Evolutionary conservation across 2,888 invertebrate genomes (phyloP).

Genomic region (Calameuta pallipes): DNA sequence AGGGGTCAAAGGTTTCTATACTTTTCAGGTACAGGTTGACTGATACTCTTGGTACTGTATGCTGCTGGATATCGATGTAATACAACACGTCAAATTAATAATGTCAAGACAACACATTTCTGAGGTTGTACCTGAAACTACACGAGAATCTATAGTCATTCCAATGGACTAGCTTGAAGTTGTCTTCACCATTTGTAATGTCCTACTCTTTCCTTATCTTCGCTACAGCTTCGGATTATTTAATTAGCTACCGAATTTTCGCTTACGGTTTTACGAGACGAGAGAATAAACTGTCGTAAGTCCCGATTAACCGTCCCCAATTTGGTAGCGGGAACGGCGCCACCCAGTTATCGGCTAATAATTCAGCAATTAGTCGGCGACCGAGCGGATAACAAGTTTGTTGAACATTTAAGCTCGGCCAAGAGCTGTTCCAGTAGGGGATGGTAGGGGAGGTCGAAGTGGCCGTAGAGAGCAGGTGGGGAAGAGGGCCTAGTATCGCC

Average conservation of each 20-base stretch:
- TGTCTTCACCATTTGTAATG: neutral
- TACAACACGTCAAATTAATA: neutral
- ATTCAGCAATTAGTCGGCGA: constrained; percentile 39
- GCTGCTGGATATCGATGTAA: neutral
- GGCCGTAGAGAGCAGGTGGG: constrained; percentile 11
- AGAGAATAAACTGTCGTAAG: neutral
- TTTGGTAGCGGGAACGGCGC: neutral
- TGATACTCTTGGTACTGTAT: neutral
- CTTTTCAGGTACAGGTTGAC: neutral
- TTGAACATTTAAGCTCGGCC: constrained; percentile 8
- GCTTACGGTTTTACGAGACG: neutral
- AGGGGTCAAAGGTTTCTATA: neutral
- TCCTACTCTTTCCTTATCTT: neutral
- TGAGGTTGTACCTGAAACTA: neutral
- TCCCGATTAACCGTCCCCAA: neutral
- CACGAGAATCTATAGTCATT: neutral
- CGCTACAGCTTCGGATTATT: neutral
- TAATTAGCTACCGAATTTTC: neutral
- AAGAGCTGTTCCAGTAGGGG: neutral
- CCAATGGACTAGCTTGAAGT: neutral
- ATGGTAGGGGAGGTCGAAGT: constrained; percentile 3
- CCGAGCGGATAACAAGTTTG: constrained; percentile 39
- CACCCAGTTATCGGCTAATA: constrained; percentile 33
- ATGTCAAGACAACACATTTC: neutral
- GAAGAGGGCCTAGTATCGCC: constrained; percentile 32